Percentiles rank a stretch among this genome's conserved stretches.
Conservation (phyloP, 2,797 vertebrate species). For the Enteromius trimaculatus region DNA sequence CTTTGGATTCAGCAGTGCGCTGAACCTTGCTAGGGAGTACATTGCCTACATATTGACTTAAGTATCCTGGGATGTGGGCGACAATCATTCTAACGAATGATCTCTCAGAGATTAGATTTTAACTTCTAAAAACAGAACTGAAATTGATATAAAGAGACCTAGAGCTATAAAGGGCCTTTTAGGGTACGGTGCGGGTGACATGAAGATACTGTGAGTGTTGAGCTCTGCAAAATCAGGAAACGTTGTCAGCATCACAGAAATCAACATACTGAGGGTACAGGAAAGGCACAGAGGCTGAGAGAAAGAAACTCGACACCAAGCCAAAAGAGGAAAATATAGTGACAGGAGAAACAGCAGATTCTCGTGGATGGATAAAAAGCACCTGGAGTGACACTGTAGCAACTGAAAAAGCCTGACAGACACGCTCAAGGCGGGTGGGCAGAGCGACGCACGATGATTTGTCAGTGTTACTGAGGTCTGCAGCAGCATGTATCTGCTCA, state of each 20-base stretch:
- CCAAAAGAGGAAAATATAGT: slow-evolving; percentile 14
- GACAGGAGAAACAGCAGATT: slow-evolving; percentile 29
- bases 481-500: slow-evolving; percentile 14
- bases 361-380: slow-evolving; percentile 5
- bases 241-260: slow-evolving; percentile 2
- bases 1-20: slow-evolving; percentile 3
- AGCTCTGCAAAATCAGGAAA: slow-evolving; percentile 13
- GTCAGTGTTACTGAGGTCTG: slow-evolving; percentile 5
- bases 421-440: slow-evolving; percentile 34
- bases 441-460: slow-evolving; percentile 4
- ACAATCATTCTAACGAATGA: background rate
- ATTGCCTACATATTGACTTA: slow-evolving; percentile 3
- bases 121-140: background rate
- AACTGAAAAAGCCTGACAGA: slow-evolving; percentile 31
- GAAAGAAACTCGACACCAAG: slow-evolving; percentile 27
- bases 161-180: background rate
- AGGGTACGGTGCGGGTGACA: slow-evolving; percentile 2
- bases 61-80: background rate
- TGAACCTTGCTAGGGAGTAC: background rate
- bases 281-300: slow-evolving; percentile 6
- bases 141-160: background rate
- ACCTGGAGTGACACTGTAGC: slow-evolving; percentile 22
- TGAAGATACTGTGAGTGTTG: slow-evolving; percentile 16
- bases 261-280: slow-evolving; percentile 22
- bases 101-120: background rate